phyloP scores from a whole-genome alignment of 2,888 invertebrate genomes.

The Athetis lepigone region DNA sequence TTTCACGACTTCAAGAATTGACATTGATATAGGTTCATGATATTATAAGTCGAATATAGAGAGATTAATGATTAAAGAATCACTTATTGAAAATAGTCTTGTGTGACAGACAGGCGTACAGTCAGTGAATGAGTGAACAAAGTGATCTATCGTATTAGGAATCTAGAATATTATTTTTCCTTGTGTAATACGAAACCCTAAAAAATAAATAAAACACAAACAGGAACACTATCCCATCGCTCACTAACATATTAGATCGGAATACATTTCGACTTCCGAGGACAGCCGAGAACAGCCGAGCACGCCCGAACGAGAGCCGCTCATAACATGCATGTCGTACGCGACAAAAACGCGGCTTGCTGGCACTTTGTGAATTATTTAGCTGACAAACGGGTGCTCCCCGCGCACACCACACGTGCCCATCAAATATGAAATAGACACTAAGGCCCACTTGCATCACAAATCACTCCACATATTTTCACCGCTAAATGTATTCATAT shows the following conservation, averaged over 20 bases:
- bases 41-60: too few relatives aligned
- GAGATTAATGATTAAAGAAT: too few relatives aligned
- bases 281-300: conserved; percentile 18
- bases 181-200: too few relatives aligned
- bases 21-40: too few relatives aligned
- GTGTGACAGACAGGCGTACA: too few relatives aligned
- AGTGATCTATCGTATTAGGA: too few relatives aligned
- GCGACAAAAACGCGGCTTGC: conserved; percentile 33
- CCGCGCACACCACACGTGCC: conserved; percentile 3
- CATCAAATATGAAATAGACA: conserved; percentile 32
- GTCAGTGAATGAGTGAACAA: too few relatives aligned
- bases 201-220: conserved; percentile 10
- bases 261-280: too few relatives aligned
- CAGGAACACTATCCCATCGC: conserved; percentile 25
- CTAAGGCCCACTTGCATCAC: conserved; percentile 1
- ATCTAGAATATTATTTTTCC: too few relatives aligned
- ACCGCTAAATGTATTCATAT: not conserved
- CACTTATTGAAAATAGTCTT: too few relatives aligned
- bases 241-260: conserved; percentile 29
- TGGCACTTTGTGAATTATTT: conserved; percentile 55
- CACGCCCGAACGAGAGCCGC: conserved; percentile 23
- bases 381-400: conserved; percentile 49
- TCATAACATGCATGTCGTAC: conserved; percentile 47
- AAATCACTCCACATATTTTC: not conserved
- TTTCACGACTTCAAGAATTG: too few relatives aligned